Percentiles rank a stretch among this genome's conserved stretches.
These are phyloP conservation scores for Palythoa heliodiscus DNA, from an alignment of 92 coral and sea anemone genomes.

Conservation along the genomic window DNA sequence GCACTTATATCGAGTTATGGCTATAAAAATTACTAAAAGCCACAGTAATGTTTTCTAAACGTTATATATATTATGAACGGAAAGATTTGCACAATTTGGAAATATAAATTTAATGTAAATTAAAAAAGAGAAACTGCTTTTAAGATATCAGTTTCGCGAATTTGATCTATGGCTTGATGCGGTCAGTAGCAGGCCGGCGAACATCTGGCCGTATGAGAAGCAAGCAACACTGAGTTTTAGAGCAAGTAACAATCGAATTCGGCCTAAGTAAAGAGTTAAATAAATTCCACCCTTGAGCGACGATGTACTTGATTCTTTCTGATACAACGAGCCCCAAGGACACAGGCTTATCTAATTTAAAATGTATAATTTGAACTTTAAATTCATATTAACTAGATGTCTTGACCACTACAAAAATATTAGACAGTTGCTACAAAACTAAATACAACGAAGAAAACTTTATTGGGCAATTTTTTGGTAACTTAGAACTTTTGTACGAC, in stretches of 20 bases:
- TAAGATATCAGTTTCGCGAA: conserved; percentile 44
- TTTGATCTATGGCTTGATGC: conserved; percentile 21
- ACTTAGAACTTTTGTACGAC: conserved; percentile 26
- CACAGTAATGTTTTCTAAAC: background rate
- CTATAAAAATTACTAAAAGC: background rate
- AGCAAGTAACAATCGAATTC: background rate
- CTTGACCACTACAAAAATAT: conserved; percentile 3
- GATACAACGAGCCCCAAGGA: conserved; percentile 38
- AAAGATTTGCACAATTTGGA: background rate
- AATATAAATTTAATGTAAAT: conserved; percentile 32
- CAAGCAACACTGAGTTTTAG: background rate
- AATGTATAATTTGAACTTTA: conserved; percentile 13
- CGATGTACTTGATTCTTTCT: conserved; percentile 24
- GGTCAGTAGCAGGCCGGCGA: conserved; percentile 2
- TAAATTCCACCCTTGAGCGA: conserved; percentile 24
- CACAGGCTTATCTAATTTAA: background rate
- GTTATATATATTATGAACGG: background rate
- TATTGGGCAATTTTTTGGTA: conserved; percentile 21
- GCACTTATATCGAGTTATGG: background rate
- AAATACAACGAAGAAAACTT: background rate
- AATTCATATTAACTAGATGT: background rate
- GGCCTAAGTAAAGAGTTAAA: background rate
- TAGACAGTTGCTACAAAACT: conserved; percentile 6
- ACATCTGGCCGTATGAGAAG: conserved; percentile 40
- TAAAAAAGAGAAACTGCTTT: conserved; percentile 32